Percentiles rank a stretch among this genome's conserved stretches.
Conservation (phyloP, 2,797 vertebrate genomes). For the Cuniculus paca region DNA sequence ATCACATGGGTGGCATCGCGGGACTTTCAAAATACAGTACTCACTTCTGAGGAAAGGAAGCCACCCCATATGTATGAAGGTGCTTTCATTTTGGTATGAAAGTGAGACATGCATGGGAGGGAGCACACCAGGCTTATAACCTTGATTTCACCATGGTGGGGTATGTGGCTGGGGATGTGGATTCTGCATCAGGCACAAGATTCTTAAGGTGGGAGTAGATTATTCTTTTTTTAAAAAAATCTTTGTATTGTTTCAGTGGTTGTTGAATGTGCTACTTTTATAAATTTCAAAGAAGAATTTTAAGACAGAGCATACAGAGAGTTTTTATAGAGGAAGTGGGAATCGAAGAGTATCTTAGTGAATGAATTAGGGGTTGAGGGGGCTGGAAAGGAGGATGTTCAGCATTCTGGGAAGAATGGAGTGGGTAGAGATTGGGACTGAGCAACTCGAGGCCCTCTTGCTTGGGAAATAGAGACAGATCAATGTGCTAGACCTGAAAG, state of each 20-base stretch:
- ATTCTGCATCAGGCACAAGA: not conserved
- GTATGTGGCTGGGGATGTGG: not conserved
- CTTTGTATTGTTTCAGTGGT: not conserved
- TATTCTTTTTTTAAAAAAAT: not conserved
- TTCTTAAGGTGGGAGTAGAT: not conserved
- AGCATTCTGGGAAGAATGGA: not conserved
- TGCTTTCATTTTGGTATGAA: not conserved
- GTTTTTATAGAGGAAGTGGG: not conserved
- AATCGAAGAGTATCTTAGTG: not conserved
- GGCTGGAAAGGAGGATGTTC: not conserved
- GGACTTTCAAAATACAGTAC: not conserved
- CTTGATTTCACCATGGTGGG: not conserved
- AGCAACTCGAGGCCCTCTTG: not conserved
- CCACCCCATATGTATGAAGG: not conserved
- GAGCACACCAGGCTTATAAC: too few species aligned
- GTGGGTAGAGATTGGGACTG: too few species aligned
- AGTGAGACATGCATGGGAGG: not conserved
- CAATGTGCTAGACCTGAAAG: not conserved
- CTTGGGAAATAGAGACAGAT: not conserved
- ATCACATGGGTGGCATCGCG: not conserved
- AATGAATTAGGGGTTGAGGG: not conserved
- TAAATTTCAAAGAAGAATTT: constrained; percentile 16
- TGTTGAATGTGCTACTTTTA: not conserved
- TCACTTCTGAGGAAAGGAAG: constrained; percentile 9
- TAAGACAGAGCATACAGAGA: not conserved